Percentiles rank a stretch among this genome's conserved stretches.
Conservation (phyloP, 2,888 invertebrate species). For the Ischnus inquisitorius region DNA sequence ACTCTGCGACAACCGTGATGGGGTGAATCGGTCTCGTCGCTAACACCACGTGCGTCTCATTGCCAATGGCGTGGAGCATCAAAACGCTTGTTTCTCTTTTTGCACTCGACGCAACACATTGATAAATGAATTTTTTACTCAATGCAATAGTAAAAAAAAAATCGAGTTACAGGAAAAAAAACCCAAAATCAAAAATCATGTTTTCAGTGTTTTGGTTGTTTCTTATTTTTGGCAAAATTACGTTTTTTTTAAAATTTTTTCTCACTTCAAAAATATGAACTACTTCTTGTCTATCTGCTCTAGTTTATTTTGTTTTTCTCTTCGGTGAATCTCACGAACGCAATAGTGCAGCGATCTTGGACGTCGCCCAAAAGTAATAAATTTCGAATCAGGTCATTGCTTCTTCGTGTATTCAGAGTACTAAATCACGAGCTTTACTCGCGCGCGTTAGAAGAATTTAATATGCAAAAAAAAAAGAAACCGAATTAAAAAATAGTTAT, state of each 20-base stretch:
- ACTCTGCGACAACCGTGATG: slow-evolving; percentile 46
- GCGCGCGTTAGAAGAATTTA: neutral
- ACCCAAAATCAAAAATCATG: no score
- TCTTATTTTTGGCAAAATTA: neutral
- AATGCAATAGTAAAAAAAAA: no score
- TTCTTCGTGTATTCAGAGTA: slow-evolving; percentile 74
- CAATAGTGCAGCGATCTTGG: slow-evolving; percentile 76
- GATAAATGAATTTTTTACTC: no score
- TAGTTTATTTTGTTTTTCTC: slow-evolving; percentile 50
- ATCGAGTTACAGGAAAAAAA: no score
- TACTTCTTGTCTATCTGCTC: neutral
- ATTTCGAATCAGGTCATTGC: slow-evolving; percentile 81
- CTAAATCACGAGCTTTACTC: slow-evolving; percentile 24
- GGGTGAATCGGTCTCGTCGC: slow-evolving; percentile 50
- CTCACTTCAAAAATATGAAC: neutral
- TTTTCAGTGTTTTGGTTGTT: neutral
- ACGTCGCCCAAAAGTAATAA: slow-evolving; percentile 78
- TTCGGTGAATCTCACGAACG: slow-evolving; percentile 70
- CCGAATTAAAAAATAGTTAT: no score
- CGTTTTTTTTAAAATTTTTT: neutral
- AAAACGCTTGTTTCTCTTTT: neutral
- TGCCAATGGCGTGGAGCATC: slow-evolving; percentile 59
- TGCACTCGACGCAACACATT: no score
- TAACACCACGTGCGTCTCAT: slow-evolving; percentile 57
- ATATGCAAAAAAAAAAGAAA: neutral